Base-by-base conservation (phyloP, 1,140 invertebrate species). In the Drosophila miranda region DNA sequence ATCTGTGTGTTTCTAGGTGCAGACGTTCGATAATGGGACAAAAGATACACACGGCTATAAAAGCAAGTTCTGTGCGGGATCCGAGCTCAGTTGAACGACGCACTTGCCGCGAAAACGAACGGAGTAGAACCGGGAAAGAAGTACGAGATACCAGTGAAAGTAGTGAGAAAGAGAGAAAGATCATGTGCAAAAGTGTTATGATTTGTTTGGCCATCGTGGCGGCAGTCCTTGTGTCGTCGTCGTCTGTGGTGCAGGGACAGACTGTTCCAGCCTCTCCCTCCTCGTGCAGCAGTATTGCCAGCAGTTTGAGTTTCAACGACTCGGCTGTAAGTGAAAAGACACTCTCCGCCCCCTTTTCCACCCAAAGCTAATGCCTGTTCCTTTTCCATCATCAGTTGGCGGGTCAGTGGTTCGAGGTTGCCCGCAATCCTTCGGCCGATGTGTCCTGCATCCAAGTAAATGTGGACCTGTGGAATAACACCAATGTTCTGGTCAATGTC, bases 101-200 rank as follows among this genome's bases (percentile, higher is more conserved):
- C 52, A 62, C 42, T 62, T 46, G 50, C 46, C 74, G 45, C 59
- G 69, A 73, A 73, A 73, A 14, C 59, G 67, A 73, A 30, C 70
- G 58, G 16, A 34, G 46, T 13, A 26, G 14, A 61, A 50, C 11
- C 11, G 23, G 59, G 49, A 45, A 21, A 52, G 16, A 41, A 50
- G n/a, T 28, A 61, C 23, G 23, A 5, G 4, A 26, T 26, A 23
- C 21, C 4, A 30, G 2, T 45, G 23, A 26, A 19, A 38, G 52
- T 38, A 14, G 11, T 11, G 54, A 67, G 58, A 44, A 16, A 16
- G 16, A 16, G 16, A 16, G 16, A 16, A 16, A 16, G 30, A 81
- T 68, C 58, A 87, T 87, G 82, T 82, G 66, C 50, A 81, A 86
- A 49, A 69, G 45, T 75, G 63, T 81, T 52, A 75, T 86, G 55